phyloP scores from a whole-genome alignment of 2,888 invertebrate species.

The Hemicrepidius hirtus region DNA sequence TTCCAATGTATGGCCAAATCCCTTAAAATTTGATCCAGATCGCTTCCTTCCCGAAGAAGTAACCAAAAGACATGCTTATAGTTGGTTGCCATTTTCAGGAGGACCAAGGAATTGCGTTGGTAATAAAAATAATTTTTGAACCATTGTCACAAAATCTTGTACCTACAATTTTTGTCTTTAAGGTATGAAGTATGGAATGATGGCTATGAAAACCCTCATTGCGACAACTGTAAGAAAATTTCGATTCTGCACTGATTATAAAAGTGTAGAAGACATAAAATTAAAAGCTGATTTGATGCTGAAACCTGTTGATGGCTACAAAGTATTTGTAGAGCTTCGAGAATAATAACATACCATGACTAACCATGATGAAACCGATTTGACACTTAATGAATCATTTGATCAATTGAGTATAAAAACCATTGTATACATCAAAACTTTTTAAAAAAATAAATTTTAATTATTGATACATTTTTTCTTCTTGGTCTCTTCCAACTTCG shows the following conservation, averaged over 20 bases:
- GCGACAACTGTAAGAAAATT: slow-evolving; percentile 68
- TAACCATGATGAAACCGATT: too few species aligned
- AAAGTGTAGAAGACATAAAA: slow-evolving; percentile 59
- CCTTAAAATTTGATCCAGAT: slow-evolving; percentile 41
- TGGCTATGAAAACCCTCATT: slow-evolving; percentile 70
- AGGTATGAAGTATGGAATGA: slow-evolving; percentile 71
- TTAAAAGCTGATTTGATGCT: slow-evolving; percentile 57
- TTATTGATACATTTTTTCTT: too few species aligned
- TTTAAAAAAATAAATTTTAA: too few species aligned
- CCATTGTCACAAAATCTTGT: too few species aligned
- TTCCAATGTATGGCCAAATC: slow-evolving; percentile 34
- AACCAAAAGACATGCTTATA: slow-evolving; percentile 38
- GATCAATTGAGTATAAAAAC: too few species aligned
- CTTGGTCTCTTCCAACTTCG: too few species aligned
- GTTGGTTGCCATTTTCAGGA: slow-evolving; percentile 42
- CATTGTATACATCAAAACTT: too few species aligned
- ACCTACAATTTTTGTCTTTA: slow-evolving; percentile 43
- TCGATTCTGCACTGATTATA: slow-evolving; percentile 62
- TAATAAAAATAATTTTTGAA: background rate
- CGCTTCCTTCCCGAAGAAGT: slow-evolving; percentile 38
- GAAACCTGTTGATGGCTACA: slow-evolving; percentile 51
- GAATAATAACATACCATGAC: too few species aligned
- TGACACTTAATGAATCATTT: too few species aligned
- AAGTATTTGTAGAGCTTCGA: slow-evolving; percentile 28
- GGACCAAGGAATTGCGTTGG: slow-evolving; percentile 46